Percentiles rank a stretch among this genome's conserved stretches.
phyloP scores from a whole-genome alignment of 1,140 invertebrate species.

The Melitaea cinxia region DNA sequence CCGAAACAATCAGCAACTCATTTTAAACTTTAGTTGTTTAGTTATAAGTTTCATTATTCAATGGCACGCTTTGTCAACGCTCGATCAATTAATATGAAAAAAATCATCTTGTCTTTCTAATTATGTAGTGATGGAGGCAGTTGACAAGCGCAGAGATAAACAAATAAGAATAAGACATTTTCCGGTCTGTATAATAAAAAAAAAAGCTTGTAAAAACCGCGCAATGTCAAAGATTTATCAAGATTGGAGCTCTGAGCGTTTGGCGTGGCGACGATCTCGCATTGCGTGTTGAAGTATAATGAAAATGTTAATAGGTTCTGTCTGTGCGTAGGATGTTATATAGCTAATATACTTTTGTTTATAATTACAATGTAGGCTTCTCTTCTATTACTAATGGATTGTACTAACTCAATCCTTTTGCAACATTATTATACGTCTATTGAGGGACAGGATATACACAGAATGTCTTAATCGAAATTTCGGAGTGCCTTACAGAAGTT shows the following conservation, averaged over 20 bases:
- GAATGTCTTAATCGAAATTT: too few species aligned
- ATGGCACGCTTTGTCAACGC: conserved; percentile 3
- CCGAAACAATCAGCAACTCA: conserved; percentile 18
- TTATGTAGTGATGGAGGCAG: conserved; percentile 64
- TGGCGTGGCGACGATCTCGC: conserved; percentile 15
- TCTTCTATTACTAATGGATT: too few species aligned
- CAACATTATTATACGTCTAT: too few species aligned
- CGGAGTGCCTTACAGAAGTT: too few species aligned
- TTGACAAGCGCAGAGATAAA: conserved; percentile 67
- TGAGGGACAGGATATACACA: too few species aligned
- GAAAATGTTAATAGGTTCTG: background rate
- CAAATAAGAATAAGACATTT: conserved; percentile 65
- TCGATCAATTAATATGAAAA: conserved; percentile 63
- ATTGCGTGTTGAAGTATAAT: background rate
- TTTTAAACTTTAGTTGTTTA: conserved; percentile 12
- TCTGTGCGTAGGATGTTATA: too few species aligned
- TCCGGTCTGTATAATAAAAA: conserved; percentile 44
- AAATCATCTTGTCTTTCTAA: conserved; percentile 65
- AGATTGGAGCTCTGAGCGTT: conserved; percentile 42
- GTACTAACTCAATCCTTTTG: too few species aligned
- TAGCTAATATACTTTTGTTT: too few species aligned
- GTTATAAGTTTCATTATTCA: conserved; percentile 24
- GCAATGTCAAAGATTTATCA: conserved; percentile 57
- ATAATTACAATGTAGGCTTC: too few species aligned
- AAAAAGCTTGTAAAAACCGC: conserved; percentile 48